These are phyloP conservation scores for Pachycephala philippinensis DNA, from an alignment of 2,113 vertebrate genomes.

Conservation along the genomic window DNA sequence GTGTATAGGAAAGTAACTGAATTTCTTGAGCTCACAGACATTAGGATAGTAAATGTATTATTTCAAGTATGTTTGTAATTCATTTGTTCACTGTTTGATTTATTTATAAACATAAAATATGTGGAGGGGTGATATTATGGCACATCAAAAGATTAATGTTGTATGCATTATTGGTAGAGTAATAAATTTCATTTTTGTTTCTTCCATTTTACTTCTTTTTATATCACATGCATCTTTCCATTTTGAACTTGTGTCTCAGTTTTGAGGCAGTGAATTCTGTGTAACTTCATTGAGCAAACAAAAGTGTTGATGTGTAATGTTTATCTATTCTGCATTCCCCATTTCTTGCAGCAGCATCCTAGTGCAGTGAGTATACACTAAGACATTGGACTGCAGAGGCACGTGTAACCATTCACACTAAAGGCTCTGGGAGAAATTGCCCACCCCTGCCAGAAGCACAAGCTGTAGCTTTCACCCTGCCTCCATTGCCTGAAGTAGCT, in stretches of 20 bases:
- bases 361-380: neutral
- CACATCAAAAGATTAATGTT: neutral
- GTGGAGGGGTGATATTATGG: neutral
- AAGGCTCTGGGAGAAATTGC: neutral
- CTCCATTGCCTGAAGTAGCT: neutral
- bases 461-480: neutral
- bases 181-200: neutral
- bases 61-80: neutral
- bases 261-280: neutral
- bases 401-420: neutral
- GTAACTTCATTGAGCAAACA: neutral
- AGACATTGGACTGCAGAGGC: neutral
- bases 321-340: neutral
- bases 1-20: neutral
- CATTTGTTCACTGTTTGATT: neutral
- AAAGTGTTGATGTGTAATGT: neutral
- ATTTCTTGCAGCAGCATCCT: neutral
- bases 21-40: neutral
- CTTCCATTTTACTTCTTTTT: neutral
- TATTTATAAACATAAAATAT: neutral
- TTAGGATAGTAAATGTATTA: neutral
- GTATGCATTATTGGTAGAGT: neutral
- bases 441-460: neutral
- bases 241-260: neutral
- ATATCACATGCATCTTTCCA: neutral